Conservation (phyloP, 2,113 vertebrate species). For the Synchiropus splendidus region DNA sequence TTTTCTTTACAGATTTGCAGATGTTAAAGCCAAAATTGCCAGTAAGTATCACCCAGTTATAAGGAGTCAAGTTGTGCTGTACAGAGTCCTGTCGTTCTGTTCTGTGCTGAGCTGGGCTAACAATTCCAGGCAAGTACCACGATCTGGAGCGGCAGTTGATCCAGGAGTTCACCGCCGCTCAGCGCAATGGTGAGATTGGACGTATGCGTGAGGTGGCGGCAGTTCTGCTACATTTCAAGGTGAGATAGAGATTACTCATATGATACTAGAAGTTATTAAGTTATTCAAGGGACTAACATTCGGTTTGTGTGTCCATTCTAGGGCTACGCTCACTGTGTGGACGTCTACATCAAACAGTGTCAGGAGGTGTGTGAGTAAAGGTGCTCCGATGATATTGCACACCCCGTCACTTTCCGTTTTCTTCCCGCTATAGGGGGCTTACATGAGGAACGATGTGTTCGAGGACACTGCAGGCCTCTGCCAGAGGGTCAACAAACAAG, state of each 20-base stretch:
- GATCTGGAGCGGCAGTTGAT: conserved; percentile 96
- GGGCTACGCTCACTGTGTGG: conserved; percentile 98
- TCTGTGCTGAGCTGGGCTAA: conserved; percentile 2
- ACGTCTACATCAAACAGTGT: conserved; percentile 98
- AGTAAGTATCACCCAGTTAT: conserved; percentile 71
- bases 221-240: conserved; percentile 98
- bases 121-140: conserved; percentile 89
- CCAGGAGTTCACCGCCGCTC: conserved; percentile 93
- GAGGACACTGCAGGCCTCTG: conserved; percentile 91
- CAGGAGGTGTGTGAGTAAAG: conserved; percentile 77
- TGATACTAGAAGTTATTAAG: background rate
- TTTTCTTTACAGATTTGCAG: conserved; percentile 81
- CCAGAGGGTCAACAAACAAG: conserved; percentile 92
- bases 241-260: conserved; percentile 63
- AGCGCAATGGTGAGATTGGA: conserved; percentile 86
- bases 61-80: background rate
- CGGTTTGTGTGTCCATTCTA: conserved; percentile 37
- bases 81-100: background rate
- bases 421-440: conserved; percentile 85
- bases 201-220: conserved; percentile 97
- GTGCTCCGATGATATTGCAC: no score
- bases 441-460: conserved; percentile 84
- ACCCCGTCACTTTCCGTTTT: background rate
- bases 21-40: conserved; percentile 98
- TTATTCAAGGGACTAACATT: conserved; percentile 6